Base-by-base conservation (phyloP, 1,140 invertebrate genomes). In the Drosophila ogumai region DNA sequence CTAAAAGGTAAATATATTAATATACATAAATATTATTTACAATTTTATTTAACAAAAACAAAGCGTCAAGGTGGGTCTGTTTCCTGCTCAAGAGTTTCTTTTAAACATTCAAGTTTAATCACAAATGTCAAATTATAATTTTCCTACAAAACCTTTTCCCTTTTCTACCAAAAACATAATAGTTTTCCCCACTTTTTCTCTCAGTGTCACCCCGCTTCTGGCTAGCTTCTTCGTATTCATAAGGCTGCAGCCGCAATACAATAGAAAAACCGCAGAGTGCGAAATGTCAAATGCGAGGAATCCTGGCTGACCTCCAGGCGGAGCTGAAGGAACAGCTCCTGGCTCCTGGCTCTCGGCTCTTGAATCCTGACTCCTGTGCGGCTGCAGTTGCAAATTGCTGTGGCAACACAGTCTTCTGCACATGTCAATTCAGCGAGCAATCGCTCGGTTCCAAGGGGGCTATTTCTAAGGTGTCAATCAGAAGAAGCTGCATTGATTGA, bases 331-430 rank as follows among this genome's bases (percentile, higher is more conserved):
- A 32, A 6, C 3, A 32, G 49, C n/a, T 17, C 28, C 28, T 32
- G 47, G 28, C 28, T 40, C 22, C 46, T 52, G 46, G 32, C 19
- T 60, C n/a, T 58, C 49, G 38, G 38, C 3, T 25, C 13, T 1
- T 9, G 25, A 9, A 13, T 43, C 34, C 25, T 46, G 47, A 17
- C 15, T 64, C n/a, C 69, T 57, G 41, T 52, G 40, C 12, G 44
- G 40, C 74, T 77, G 75, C 75, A 77, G 50, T 77, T 61, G 75
- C 56, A 78, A 78, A 78, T 78, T 78, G 75, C 58, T 73, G 67
- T 72, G 69, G 69, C 69, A 72, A 73, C 52, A 71, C 66, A 72
- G 31, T 31, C 43, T 22, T 31, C 52, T 41, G 34, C 52, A 59
- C 52, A 58, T 72, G 52, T 59, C 67, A 72, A 72, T 59, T 50